Conservation (phyloP, 2,888 invertebrate genomes). For the Icerya purchasi region DNA sequence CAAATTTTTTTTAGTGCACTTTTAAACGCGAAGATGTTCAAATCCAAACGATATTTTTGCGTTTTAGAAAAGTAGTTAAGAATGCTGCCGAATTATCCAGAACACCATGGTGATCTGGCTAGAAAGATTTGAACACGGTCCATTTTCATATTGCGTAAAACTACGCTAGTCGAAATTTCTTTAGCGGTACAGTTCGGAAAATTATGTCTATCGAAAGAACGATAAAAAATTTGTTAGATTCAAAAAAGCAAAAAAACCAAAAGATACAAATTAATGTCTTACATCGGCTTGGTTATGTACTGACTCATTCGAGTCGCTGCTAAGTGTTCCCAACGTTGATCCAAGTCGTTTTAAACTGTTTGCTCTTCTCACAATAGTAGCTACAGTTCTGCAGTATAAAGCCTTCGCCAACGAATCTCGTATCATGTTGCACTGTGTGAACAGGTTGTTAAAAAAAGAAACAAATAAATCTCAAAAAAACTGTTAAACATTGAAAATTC, state of each 20-base stretch:
- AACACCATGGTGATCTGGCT: no score
- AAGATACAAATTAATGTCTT: constrained; percentile 7
- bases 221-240: no score
- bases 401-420: constrained; percentile 77
- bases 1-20: not conserved
- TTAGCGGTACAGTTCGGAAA: no score
- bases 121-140: no score
- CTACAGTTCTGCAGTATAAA: constrained; percentile 80
- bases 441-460: not conserved
- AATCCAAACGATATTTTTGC: no score
- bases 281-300: constrained; percentile 64
- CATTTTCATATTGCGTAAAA: not conserved
- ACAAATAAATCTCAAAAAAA: not conserved
- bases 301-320: constrained; percentile 79
- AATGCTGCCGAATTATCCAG: no score
- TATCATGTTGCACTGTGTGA: constrained; percentile 61
- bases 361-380: constrained; percentile 76
- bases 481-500: not conserved
- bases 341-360: constrained; percentile 66
- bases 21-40: not conserved
- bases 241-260: no score
- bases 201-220: no score
- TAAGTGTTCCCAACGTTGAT: constrained; percentile 43
- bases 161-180: not conserved
- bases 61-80: no score